A percentile compares a stretch with the other conserved stretches of the same genome.
phyloP scores from a whole-genome alignment of 92 coral and sea anemone genomes.

The Desmophyllum pertusum region DNA sequence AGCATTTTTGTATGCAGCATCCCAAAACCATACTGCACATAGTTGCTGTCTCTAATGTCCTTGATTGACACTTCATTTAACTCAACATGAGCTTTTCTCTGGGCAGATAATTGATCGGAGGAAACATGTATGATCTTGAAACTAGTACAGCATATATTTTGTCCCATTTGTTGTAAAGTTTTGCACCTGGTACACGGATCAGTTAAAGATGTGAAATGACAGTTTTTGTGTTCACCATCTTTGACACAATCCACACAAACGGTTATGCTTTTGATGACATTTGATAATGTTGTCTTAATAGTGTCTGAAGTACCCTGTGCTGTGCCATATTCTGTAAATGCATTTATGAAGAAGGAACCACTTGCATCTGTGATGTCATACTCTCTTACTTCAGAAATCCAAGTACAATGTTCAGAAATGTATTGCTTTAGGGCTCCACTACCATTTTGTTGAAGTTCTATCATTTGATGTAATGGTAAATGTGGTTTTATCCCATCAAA shows the following conservation, averaged over 20 bases:
- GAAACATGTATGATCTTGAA: slow-evolving; percentile 34
- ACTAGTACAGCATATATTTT: slow-evolving; percentile 30
- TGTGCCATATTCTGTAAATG: slow-evolving; percentile 47
- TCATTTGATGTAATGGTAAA: slow-evolving; percentile 18
- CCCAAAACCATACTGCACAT: slow-evolving; percentile 31
- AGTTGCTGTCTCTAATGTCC: background rate
- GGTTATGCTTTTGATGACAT: slow-evolving; percentile 26
- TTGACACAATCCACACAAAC: slow-evolving; percentile 33
- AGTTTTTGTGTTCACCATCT: slow-evolving; percentile 5
- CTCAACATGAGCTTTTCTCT: slow-evolving; percentile 39
- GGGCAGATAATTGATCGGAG: slow-evolving; percentile 47
- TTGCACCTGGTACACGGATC: slow-evolving; percentile 48
- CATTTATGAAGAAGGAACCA: slow-evolving; percentile 48
- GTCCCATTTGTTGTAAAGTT: slow-evolving; percentile 23
- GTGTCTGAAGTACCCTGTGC: slow-evolving; percentile 36
- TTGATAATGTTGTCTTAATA: slow-evolving; percentile 38
- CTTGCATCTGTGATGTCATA: slow-evolving; percentile 61
- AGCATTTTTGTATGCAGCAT: slow-evolving; percentile 45
- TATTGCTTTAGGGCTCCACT: slow-evolving; percentile 19
- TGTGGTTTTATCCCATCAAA: slow-evolving; percentile 33
- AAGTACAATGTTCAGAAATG: slow-evolving; percentile 18
- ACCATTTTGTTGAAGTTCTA: slow-evolving; percentile 17
- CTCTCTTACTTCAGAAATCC: slow-evolving; percentile 56
- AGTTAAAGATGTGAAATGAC: slow-evolving; percentile 28
- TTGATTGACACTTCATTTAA: slow-evolving; percentile 22